These are phyloP conservation scores for Acanthisitta chloris DNA, from an alignment of 2,113 vertebrate genomes.

Conservation along the genomic window DNA sequence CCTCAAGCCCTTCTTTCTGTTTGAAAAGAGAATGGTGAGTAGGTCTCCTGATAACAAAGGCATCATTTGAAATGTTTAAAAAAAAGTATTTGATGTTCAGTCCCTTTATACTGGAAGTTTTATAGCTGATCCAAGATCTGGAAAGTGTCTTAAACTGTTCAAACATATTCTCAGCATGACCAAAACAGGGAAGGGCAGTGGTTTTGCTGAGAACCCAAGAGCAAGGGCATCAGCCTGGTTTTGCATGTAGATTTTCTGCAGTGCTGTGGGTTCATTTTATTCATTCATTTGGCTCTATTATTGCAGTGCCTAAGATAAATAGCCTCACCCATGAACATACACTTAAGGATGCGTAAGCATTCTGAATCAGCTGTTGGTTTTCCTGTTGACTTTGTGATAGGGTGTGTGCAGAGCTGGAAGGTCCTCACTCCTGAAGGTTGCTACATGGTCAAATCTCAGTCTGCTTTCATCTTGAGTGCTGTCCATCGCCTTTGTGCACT, in stretches of 20 bases:
- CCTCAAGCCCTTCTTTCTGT: background rate
- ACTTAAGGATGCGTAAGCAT: background rate
- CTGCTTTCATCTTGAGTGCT: constrained; percentile 5
- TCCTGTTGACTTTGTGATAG: constrained; percentile 37
- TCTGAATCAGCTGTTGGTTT: background rate
- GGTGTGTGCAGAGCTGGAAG: constrained; percentile 14
- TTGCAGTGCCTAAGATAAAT: background rate
- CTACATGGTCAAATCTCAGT: background rate
- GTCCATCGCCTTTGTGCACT: background rate
- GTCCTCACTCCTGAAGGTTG: background rate
- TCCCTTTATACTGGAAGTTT: background rate
- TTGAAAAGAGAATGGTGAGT: background rate
- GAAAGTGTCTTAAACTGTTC: background rate
- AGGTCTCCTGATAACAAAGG: constrained; percentile 7
- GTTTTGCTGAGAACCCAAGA: background rate
- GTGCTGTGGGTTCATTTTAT: background rate
- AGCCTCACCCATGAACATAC: background rate
- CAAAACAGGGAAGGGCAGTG: background rate
- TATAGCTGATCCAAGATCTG: background rate
- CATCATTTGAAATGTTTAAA: constrained; percentile 4
- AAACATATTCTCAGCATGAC: background rate
- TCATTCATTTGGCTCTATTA: background rate
- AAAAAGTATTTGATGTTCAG: background rate
- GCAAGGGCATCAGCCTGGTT: background rate
- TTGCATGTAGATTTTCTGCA: background rate